Percentiles rank a stretch among this genome's conserved stretches.
Conservation (phyloP, 2,888 invertebrate species). For the Seladonia tumulorum region DNA sequence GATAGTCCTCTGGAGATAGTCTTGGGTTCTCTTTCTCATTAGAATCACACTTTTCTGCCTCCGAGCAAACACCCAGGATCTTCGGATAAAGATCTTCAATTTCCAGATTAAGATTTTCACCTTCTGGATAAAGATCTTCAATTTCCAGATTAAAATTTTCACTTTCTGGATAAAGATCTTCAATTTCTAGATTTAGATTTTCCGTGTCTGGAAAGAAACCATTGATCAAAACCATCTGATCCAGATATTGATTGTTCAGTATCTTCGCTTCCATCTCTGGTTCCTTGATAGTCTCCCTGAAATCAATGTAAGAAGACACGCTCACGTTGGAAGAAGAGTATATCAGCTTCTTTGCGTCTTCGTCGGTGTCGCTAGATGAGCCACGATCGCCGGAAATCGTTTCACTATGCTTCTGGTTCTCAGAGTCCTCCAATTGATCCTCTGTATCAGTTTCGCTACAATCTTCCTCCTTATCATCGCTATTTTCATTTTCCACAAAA, state of each 20-base stretch:
- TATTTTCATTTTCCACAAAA: background rate
- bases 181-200: background rate
- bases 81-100: background rate
- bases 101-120: background rate
- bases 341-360: constrained; percentile 23
- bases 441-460: background rate
- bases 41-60: background rate
- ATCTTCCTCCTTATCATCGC: background rate
- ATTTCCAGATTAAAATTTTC: background rate
- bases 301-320: constrained; percentile 26
- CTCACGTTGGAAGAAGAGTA: constrained; percentile 31
- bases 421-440: background rate
- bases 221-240: too few species aligned
- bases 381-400: background rate
- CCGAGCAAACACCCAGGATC: background rate
- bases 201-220: background rate
- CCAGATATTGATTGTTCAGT: background rate
- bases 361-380: constrained; percentile 42
- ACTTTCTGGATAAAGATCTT: background rate
- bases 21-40: background rate
- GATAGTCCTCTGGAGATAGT: constrained; percentile 28
- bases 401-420: background rate
- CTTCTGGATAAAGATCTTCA: background rate
- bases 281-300: constrained; percentile 32
- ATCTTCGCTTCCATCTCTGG: constrained; percentile 19